phyloP scores from a whole-genome alignment of 2,797 vertebrate species.

The Pogoniulus pusillus region DNA sequence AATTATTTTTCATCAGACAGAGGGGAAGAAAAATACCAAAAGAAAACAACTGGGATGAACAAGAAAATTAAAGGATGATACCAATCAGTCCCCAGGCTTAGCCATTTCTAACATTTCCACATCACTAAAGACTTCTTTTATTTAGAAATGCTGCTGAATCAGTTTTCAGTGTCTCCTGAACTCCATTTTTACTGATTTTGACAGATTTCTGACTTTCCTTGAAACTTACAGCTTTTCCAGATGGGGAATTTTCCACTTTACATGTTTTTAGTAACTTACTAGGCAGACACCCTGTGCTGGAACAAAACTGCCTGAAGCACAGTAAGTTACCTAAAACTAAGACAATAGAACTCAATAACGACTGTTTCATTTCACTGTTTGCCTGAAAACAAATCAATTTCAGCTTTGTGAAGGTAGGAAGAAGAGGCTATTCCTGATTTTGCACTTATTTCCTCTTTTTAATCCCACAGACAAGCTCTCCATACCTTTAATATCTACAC shows the following conservation, averaged over 20 bases:
- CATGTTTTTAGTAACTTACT: not conserved
- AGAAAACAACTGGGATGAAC: not conserved
- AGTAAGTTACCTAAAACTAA: not conserved
- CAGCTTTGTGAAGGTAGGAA: not conserved
- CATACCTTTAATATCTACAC: not conserved
- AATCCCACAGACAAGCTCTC: not conserved
- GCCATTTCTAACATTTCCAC: not conserved
- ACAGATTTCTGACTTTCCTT: not conserved
- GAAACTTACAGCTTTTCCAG: constrained; percentile 6
- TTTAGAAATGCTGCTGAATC: too few species aligned
- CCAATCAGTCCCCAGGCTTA: not conserved
- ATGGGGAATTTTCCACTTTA: not conserved
- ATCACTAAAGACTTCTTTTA: not conserved
- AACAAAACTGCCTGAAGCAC: not conserved
- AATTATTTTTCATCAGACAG: not conserved
- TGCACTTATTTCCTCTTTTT: not conserved
- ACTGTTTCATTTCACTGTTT: not conserved
- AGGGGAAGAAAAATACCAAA: not conserved
- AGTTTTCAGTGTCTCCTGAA: not conserved
- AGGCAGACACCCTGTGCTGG: not conserved
- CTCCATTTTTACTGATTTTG: not conserved
- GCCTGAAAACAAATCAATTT: not conserved
- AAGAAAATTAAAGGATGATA: not conserved
- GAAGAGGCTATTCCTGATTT: not conserved
- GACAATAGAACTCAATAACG: not conserved